A percentile compares a stretch with the other conserved stretches of the same genome.
These are phyloP conservation scores for Hirtodrosophila duncani DNA, from an alignment of 2,888 invertebrate species.

Conservation along the genomic window DNA sequence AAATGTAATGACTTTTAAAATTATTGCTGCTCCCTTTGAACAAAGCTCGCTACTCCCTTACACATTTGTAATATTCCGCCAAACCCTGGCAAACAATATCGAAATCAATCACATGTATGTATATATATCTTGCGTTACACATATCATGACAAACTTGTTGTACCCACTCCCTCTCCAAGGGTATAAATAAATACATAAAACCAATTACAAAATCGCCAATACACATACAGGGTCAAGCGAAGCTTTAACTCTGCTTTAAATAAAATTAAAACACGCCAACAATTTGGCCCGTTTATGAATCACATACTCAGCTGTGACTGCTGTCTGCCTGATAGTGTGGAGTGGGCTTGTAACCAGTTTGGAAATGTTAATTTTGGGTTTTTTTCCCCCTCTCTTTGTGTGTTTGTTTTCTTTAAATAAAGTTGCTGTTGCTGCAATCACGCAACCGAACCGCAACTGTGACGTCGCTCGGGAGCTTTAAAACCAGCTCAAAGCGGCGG, in stretches of 20 bases:
- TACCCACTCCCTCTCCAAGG: no score
- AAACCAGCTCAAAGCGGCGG: background rate
- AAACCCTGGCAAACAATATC: no score
- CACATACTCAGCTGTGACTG: slow-evolving; percentile 39
- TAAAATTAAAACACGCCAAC: slow-evolving; percentile 45
- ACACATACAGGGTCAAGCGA: slow-evolving; percentile 57
- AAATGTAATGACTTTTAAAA: no score
- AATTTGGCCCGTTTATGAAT: slow-evolving; percentile 49
- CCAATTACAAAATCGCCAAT: slow-evolving; percentile 59
- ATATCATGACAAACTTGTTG: no score
- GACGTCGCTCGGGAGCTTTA: slow-evolving; percentile 41
- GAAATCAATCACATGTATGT: no score
- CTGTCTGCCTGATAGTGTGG: slow-evolving; percentile 6
- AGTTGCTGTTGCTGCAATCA: slow-evolving; percentile 21
- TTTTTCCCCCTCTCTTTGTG: slow-evolving; percentile 31
- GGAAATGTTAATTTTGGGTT: slow-evolving; percentile 53
- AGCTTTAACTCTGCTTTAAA: slow-evolving; percentile 32
- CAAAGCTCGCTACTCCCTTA: no score
- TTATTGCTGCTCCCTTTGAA: no score
- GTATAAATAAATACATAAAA: slow-evolving; percentile 10
- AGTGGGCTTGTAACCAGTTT: slow-evolving; percentile 48
- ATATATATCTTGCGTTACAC: no score
- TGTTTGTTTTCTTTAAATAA: slow-evolving; percentile 24
- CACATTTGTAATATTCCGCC: no score
- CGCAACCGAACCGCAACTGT: slow-evolving; percentile 35